Base-by-base conservation (phyloP, 2,113 vertebrate genomes). In the Malurus melanocephalus region DNA sequence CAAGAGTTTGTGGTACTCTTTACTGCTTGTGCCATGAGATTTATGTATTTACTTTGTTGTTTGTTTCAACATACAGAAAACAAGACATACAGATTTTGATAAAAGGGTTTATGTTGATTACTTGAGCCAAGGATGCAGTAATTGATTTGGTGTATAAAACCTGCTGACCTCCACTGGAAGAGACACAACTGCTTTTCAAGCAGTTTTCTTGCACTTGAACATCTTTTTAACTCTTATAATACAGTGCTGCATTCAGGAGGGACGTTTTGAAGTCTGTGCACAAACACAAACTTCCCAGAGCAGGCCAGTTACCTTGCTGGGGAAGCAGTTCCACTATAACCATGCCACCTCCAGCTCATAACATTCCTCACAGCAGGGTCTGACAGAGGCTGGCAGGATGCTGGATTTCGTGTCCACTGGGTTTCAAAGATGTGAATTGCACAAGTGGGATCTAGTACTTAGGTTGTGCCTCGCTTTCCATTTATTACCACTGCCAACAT, bases 181-280 rank as follows among this genome's bases (percentile, higher is more conserved):
- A 55, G 30, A 53, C 14, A n/a, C 22, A 57, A 27, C 32, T 28
- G 11, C 49, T 91, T 91, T 78, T 49, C 30, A 32, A 49, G 79
- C 8, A 4, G 6, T 20, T 79, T 85, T 76, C 32, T 52, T 16
- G 43, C 10, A 10, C 17, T 26, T 75, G 13, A 64, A 42, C 7
- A 22, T 27, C 33, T 13, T 51, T n/a, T 1, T 42, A 64, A 64
- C 16, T 0, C 0, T 10, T 61, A 4, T 0, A 1, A 35, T 10
- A 9, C 7, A 0, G 20, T 5, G 8, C 3, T 5, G 1, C 30
- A 40, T 6, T 26, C 18, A 15, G 3, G 23, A 73, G 65, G 43
- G 33, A 46, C 32, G 42, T 57, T 32, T 3, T 38, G 8, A 59
- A 32, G 43, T n/a, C 7, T 2, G 5, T 9, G 21, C 28, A 64